Evolutionary conservation across 2,113 vertebrate genomes (phyloP), one percentile per base, ranked within the genome.

Genomic region (Dascyllus trimaculatus): DNA sequence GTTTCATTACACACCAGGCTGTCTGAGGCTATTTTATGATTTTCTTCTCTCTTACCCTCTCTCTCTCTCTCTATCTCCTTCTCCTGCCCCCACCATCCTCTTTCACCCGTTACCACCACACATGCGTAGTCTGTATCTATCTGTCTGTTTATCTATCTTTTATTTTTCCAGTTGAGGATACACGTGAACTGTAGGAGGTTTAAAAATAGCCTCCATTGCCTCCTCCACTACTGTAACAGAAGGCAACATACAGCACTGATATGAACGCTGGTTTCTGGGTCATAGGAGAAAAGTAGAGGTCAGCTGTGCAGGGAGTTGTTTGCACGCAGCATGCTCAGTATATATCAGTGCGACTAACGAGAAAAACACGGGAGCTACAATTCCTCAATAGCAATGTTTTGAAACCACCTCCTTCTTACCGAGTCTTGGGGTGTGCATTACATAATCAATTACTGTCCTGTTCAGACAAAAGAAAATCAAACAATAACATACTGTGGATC

Each of bases 171-270:
- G 19, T 11, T 66, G 59, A 75, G 54, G 64, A 68, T 69, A 51
- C 64, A 81, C 15, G 43, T 85, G 58, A 71, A 61, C 78, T 62
- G 59, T 78, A 25, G 43, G 67, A 62, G 59, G 57, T 68, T 80
- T 87, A 85, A 77, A 90, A 90, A 91, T 90, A 88, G 74, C 81
- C n/a, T 57, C 58, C 76, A 49, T 48, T 85, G 26, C 74, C 70
- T 88, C 85, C 78, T 81, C 66, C 79, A 61, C 76, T 67, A 25
- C 53, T 71, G 66, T 72, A 86, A 57, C 64, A 85, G 38, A 61
- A 71, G 64, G 80, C 48, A 63, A 53, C 67, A 71, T 82, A 65
- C 73, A 83, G 46, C 56, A 17, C 46, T 62, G 57, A n/a, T 72
- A 63, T 84, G 71, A 69, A 71, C 65, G 60, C 60, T 67, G 21